A percentile compares a stretch with the other conserved stretches of the same genome.
Conservation (phyloP, 2,888 invertebrate species). For the Aelia acuminata region DNA sequence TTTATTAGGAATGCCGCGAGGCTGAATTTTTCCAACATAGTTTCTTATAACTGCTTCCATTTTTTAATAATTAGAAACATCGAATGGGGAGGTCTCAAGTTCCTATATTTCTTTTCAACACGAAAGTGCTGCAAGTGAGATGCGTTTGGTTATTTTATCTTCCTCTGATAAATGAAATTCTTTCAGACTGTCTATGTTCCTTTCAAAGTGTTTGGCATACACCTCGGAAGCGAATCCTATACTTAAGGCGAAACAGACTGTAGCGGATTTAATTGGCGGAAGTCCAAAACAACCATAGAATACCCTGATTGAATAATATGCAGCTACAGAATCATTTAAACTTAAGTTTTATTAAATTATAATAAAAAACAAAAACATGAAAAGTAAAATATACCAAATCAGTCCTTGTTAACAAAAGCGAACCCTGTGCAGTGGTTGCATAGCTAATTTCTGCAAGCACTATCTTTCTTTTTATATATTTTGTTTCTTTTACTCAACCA, state of each 20-base stretch:
- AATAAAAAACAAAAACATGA: background rate
- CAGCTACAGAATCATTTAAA: background rate
- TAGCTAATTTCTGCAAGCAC: too few relatives aligned
- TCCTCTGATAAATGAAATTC: background rate
- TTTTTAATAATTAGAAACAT: background rate
- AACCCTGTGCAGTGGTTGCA: too few relatives aligned
- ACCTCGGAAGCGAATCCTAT: background rate
- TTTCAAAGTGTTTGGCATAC: constrained; percentile 27
- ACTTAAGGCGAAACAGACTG: background rate
- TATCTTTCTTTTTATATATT: too few relatives aligned
- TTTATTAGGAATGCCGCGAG: too few relatives aligned
- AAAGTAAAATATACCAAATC: too few relatives aligned
- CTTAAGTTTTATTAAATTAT: background rate
- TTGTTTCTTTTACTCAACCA: too few relatives aligned
- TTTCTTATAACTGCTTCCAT: too few relatives aligned
- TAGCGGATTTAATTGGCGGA: constrained; percentile 2
- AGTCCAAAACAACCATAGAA: background rate
- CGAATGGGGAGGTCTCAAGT: background rate
- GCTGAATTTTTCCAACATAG: too few relatives aligned
- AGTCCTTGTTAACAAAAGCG: too few relatives aligned
- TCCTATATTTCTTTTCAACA: background rate
- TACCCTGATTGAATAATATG: background rate
- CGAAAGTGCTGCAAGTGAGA: background rate
- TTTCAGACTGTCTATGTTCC: constrained; percentile 2
- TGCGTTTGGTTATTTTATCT: background rate